phyloP scores from a whole-genome alignment of 2,113 vertebrate genomes.

The Ictidomys tridecemlineatus region DNA sequence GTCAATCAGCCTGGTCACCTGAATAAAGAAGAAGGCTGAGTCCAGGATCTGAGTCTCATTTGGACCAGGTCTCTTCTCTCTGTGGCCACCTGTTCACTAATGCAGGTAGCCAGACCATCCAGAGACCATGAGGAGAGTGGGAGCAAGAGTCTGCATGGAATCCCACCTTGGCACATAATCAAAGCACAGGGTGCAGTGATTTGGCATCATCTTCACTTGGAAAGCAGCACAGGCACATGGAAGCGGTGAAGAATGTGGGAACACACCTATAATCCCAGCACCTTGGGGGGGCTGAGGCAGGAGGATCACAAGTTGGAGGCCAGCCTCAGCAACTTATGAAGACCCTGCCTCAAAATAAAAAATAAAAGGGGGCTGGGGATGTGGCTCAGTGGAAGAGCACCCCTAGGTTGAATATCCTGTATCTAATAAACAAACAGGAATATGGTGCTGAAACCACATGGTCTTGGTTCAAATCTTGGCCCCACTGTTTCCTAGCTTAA shows the following conservation, averaged over 20 bases:
- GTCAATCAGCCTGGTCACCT: fast-evolving
- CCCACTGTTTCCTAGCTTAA: fast-evolving
- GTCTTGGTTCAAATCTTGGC: not conserved
- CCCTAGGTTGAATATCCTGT: too few species aligned
- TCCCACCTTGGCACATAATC: not conserved
- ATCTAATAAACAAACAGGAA: too few species aligned
- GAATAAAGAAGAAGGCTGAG: not conserved
- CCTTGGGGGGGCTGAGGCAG: not conserved
- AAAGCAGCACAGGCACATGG: fast-evolving
- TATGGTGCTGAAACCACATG: not conserved
- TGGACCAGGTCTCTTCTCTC: too few species aligned
- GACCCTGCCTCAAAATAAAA: too few species aligned
- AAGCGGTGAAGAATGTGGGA: not conserved
- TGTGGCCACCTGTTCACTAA: fast-evolving
- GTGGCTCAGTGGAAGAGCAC: too few species aligned
- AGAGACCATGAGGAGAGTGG: not conserved
- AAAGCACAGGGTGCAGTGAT: fast-evolving
- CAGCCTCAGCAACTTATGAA: too few species aligned
- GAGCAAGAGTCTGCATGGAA: fast-evolving
- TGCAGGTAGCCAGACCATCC: fast-evolving
- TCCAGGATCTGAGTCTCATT: fast-evolving
- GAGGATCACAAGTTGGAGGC: not conserved
- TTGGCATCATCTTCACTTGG: fast-evolving
- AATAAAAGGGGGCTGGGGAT: too few species aligned
- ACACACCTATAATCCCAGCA: not conserved